A percentile compares a stretch with the other conserved stretches of the same genome.
These are phyloP conservation scores for Pseudoips prasinana DNA, from an alignment of 2,888 invertebrate species.

Conservation along the genomic window DNA sequence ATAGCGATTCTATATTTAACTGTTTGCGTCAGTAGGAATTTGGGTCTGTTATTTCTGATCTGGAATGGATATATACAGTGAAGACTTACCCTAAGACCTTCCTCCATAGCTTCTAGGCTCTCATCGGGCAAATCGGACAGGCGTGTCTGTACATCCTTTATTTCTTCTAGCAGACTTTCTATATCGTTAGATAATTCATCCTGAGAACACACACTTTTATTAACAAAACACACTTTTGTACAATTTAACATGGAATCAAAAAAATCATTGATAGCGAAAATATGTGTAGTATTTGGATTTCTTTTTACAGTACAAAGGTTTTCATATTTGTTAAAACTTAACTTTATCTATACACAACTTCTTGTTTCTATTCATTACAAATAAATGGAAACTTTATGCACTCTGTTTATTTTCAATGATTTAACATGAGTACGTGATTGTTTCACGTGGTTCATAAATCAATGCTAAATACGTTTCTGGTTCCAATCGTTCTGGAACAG, in stretches of 20 bases:
- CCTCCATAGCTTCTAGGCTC: constrained; percentile 87
- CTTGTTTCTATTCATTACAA: too few species aligned
- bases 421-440: constrained; percentile 19
- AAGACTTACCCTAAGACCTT: constrained; percentile 86
- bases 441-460: constrained; percentile 39
- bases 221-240: constrained; percentile 52
- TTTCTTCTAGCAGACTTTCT: constrained; percentile 85
- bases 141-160: constrained; percentile 85
- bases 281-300: too few species aligned
- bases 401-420: constrained; percentile 1
- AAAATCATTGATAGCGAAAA: too few species aligned
- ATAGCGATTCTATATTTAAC: constrained; percentile 40
- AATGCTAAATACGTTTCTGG: constrained; percentile 37
- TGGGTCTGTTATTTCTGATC: constrained; percentile 38
- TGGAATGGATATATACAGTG: constrained; percentile 36
- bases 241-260: constrained; percentile 35
- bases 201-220: constrained; percentile 79
- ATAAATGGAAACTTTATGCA: too few species aligned
- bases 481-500: constrained; percentile 33
- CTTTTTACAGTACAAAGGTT: too few species aligned
- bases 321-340: too few species aligned
- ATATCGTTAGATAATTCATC: constrained; percentile 85
- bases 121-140: constrained; percentile 86
- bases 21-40: constrained; percentile 29
- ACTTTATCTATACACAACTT: too few species aligned